Conservation (phyloP, 2,797 vertebrate species). For the Poeciliopsis gracilis region DNA sequence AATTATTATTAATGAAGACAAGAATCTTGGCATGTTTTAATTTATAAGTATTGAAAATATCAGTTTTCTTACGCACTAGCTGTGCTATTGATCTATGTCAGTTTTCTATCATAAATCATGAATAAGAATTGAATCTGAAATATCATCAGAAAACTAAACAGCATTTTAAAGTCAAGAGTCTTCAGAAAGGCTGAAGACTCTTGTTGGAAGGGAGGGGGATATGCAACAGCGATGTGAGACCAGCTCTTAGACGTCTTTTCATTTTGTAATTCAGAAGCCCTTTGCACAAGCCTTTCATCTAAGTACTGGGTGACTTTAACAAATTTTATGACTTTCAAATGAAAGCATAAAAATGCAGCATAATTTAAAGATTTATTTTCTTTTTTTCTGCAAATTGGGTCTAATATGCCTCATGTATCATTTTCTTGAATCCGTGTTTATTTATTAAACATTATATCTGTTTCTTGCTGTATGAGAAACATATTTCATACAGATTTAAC, state of each 20-base stretch:
- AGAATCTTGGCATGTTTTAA: background rate
- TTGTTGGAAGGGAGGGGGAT: rapidly evolving
- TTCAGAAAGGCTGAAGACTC: background rate
- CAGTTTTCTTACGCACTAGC: background rate
- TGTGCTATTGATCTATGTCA: background rate
- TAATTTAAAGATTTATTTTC: conserved; percentile 13
- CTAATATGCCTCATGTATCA: conserved; percentile 18
- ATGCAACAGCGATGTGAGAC: background rate
- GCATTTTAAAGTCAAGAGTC: background rate
- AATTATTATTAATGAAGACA: background rate
- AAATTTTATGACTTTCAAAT: background rate
- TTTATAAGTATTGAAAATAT: background rate
- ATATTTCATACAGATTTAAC: conserved; percentile 20
- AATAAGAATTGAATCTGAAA: background rate
- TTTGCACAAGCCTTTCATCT: background rate
- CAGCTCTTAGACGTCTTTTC: background rate
- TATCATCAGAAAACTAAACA: background rate
- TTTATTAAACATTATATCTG: conserved; percentile 28
- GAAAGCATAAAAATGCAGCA: background rate
- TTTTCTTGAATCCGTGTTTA: conserved; percentile 22
- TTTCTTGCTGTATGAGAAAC: conserved; percentile 15
- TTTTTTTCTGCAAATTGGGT: conserved; percentile 19
- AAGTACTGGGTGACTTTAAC: conserved; percentile 1
- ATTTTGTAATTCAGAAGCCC: background rate
- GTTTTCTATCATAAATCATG: too few relatives aligned